Percentiles rank a stretch among this genome's conserved stretches.
phyloP scores from a whole-genome alignment of 2,888 invertebrate species.

The Eulithis testata region DNA sequence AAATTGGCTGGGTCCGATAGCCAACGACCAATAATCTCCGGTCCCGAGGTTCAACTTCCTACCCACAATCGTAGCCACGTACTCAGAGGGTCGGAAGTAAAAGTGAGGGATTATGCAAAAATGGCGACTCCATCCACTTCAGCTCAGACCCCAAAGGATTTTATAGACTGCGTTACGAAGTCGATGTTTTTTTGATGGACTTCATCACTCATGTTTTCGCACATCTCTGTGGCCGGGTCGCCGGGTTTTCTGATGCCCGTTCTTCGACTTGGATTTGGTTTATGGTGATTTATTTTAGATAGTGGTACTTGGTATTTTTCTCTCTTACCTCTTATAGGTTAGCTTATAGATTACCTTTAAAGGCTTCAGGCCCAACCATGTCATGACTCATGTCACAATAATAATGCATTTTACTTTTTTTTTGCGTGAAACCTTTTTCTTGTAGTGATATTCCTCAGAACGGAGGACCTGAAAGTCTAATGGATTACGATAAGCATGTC shows the following conservation, averaged over 20 bases:
- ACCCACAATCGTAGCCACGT: conserved; percentile 15
- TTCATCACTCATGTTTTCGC: neutral
- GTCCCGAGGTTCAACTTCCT: conserved; percentile 18
- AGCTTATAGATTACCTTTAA: too few species aligned
- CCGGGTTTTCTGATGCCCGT: neutral
- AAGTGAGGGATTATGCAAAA: conserved; percentile 32
- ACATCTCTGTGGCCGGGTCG: neutral
- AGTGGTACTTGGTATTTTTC: too few species aligned
- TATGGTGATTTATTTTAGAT: too few species aligned
- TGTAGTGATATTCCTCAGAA: too few species aligned
- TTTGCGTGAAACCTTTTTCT: too few species aligned
- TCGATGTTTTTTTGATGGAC: conserved; percentile 9
- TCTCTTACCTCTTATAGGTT: too few species aligned
- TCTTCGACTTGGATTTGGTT: too few species aligned
- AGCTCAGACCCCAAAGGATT: conserved; percentile 4
- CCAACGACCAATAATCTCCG: conserved; percentile 25
- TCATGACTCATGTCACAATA: too few species aligned
- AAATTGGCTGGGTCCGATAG: conserved; percentile 11
- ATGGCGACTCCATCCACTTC: conserved; percentile 13
- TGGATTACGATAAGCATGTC: too few species aligned
- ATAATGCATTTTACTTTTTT: too few species aligned
- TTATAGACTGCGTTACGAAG: conserved; percentile 1
- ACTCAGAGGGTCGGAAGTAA: conserved; percentile 26
- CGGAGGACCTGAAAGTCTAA: too few species aligned
- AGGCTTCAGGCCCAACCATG: too few species aligned